Base-by-base conservation (phyloP, 1,140 invertebrate genomes). In the Himalopsyche phryganea region DNA sequence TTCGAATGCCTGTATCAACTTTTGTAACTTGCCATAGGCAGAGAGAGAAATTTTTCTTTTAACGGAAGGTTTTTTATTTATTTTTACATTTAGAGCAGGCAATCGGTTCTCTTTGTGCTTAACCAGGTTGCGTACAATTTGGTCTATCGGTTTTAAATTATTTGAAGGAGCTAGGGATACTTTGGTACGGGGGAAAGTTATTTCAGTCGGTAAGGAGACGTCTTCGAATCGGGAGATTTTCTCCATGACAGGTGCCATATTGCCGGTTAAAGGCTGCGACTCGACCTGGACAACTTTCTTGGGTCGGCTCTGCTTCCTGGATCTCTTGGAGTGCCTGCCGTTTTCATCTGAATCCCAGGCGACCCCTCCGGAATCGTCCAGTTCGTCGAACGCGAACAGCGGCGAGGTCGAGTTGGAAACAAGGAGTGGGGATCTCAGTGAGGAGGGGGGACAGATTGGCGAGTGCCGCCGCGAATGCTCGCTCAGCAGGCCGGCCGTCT, bases 391-490 rank as follows among this genome's bases (percentile, higher is more conserved):
- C 1, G 51, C 47, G 47, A 71, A 73, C 1, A 58, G 50, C 15
- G 69, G 71, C 1, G 63, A 66, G 6, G 69, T 69, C 4, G 71
- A 68, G 33, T 68, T 67, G 50, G 71, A 72, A 6, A 66, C 64
- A 15, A 76, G 50, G n/a, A 68, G 57, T 23, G 58, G 60, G 18
- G 60, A 61, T 1, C 64, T 53, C 15, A 58, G 41, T 11, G 53
- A 66, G 18, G 69, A 52, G 45, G 11, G 14, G 53, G 65, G 67
- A 15, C 69, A 52, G 45, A 11, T 14, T 50, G 65, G 67, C 9
- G 72, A 71, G 65, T 81, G 80, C 10, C 67, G 61, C 6, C 72
- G 58, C 74, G 75, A 78, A 67, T 81, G 81, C 18, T 71, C 68
- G 36, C 20, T 50, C 46, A 61, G 42, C n/a, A 20, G 15, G 1